These are phyloP conservation scores for Lasioglossum pauxillum DNA, from an alignment of 2,888 invertebrate genomes.

Conservation along the genomic window DNA sequence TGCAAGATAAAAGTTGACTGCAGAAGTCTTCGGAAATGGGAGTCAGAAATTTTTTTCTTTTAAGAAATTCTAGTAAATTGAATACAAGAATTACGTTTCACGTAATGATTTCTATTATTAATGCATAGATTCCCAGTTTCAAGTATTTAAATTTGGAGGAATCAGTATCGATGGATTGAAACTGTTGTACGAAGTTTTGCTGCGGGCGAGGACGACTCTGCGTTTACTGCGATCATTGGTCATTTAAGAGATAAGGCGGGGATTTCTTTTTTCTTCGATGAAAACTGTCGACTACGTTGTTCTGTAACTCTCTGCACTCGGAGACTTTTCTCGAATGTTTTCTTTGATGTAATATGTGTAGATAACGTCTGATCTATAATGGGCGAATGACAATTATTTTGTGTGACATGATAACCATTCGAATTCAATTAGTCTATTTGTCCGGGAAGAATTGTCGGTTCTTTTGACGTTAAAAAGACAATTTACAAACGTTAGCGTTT, in stretches of 20 bases:
- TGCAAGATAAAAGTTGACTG: neutral
- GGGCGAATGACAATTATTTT: neutral
- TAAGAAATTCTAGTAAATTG: neutral
- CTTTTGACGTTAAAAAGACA: neutral
- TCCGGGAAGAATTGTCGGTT: neutral
- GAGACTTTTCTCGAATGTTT: neutral
- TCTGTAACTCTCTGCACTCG: neutral
- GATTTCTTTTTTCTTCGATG: neutral
- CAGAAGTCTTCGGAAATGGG: too few species aligned
- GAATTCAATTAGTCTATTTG: neutral
- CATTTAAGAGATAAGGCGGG: neutral
- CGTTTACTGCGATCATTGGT: neutral
- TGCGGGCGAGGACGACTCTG: neutral
- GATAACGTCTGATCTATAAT: neutral
- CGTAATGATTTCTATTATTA: too few species aligned
- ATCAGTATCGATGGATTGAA: neutral
- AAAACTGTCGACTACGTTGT: neutral
- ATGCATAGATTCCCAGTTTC: too few species aligned
- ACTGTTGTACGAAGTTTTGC: neutral
- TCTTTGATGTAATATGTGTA: neutral
- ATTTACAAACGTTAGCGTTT: too few species aligned
- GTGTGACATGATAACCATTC: too few species aligned
- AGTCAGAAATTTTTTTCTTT: too few species aligned
- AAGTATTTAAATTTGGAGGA: too few species aligned
- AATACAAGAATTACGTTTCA: too few species aligned